Evolutionary conservation across 2,113 vertebrate genomes (phyloP).

Genomic region (Pholis gunnellus): DNA sequence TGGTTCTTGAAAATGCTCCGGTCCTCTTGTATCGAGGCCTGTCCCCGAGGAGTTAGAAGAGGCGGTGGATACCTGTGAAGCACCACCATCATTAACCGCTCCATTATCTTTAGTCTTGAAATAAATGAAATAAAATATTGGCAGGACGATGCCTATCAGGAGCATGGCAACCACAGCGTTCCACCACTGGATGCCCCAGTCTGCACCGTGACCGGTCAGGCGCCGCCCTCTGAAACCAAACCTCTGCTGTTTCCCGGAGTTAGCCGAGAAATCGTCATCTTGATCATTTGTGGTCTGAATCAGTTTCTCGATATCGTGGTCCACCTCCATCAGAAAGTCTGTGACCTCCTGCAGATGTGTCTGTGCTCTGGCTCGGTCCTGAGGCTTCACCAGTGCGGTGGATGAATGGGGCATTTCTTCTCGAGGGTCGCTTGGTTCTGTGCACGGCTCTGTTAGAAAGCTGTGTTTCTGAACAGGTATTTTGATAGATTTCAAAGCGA

Average conservation of each 20-base stretch:
- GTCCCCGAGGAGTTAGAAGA: conserved; percentile 55
- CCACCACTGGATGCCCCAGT: conserved; percentile 97
- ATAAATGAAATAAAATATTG: conserved; percentile 94
- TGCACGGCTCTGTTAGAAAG: conserved; percentile 84
- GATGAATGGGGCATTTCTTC: conserved; percentile 23
- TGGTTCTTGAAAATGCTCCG: conserved; percentile 28
- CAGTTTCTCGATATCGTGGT: conserved; percentile 86
- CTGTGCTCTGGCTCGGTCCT: background rate
- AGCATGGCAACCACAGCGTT: conserved; percentile 94
- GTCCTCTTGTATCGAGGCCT: conserved; percentile 4
- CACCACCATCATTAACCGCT: conserved; percentile 32
- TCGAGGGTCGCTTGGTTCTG: conserved; percentile 57
- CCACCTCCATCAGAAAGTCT: conserved; percentile 89
- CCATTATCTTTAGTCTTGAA: conserved; percentile 87
- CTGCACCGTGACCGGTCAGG: conserved; percentile 77
- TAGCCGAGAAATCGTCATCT: conserved; percentile 37
- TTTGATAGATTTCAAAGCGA: conserved; percentile 92
- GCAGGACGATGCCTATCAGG: conserved; percentile 91
- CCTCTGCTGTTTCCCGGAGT: conserved; percentile 15
- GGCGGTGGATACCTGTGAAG: conserved; percentile 3
- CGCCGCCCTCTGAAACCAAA: conserved; percentile 31
- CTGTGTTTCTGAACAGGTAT: conserved; percentile 92
- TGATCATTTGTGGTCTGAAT: conserved; percentile 80
- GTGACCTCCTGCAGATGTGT: conserved; percentile 68
- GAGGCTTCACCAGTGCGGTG: conserved; percentile 20